These are phyloP conservation scores for Solenopsis fugax DNA, from an alignment of 1,140 invertebrate genomes.

Conservation along the genomic window DNA sequence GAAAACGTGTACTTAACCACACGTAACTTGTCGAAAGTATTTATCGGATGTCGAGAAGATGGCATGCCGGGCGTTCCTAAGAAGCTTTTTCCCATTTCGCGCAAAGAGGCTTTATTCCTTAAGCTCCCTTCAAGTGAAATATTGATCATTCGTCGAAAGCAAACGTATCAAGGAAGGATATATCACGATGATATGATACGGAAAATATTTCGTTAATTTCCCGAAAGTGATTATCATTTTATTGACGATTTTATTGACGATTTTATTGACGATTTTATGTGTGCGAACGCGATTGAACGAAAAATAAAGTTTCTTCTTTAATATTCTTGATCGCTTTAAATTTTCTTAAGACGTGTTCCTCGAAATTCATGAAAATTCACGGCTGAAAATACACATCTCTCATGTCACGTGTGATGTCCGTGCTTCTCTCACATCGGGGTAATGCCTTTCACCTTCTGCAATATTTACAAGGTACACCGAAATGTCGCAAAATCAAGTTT, in stretches of 20 bases:
- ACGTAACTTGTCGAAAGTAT: constrained; percentile 34
- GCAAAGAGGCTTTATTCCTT: constrained; percentile 32
- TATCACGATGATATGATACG: background rate
- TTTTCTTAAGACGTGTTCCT: background rate
- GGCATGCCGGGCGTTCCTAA: background rate
- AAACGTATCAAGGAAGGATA: background rate
- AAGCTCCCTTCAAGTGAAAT: background rate
- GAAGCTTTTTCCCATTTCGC: constrained; percentile 37
- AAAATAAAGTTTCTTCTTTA: background rate
- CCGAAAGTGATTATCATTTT: background rate
- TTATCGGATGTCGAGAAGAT: constrained; percentile 39
- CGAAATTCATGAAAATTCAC: background rate
- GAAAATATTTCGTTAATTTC: constrained; percentile 1
- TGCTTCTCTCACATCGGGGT: background rate
- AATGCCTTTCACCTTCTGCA: constrained; percentile 19
- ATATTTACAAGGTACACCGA: constrained; percentile 44
- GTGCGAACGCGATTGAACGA: background rate
- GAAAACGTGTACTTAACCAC: constrained; percentile 50
- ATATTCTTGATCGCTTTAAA: background rate
- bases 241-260: background rate
- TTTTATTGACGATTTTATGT: background rate
- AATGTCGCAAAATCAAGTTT: constrained; percentile 47
- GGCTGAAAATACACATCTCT: background rate
- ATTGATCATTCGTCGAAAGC: constrained; percentile 25
- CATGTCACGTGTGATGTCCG: background rate